Base-by-base conservation (phyloP, 2,797 vertebrate species). In the Peromyscus nudipes region DNA sequence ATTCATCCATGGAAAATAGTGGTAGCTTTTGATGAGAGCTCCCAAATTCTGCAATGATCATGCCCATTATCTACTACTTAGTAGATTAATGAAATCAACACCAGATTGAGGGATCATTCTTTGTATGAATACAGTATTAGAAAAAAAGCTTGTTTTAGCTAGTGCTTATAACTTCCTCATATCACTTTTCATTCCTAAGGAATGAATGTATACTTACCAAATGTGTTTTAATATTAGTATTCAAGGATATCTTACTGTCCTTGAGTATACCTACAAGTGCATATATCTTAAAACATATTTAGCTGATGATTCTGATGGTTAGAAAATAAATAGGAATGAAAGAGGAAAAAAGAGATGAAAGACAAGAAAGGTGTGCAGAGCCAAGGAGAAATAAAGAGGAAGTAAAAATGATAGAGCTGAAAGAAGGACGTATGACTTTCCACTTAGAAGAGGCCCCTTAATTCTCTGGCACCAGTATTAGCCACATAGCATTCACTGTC, bases 1-100 rank as follows among this genome's bases (percentile, higher is more conserved):
- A 96, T 90, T 87, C 87, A 96, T 43, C 81, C 85, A 89, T 94
- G 79, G 52, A 57, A 98, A 96, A 91, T 23, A 95, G 60, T 0
- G 27, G 82, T 43, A 96, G 83, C 46, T 69, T 96, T 96, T 92
- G 60, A 80, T 97, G 71, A 92, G 71, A 97, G 49, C 65, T 80
- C 52, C 95, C 65, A 96, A 97, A 98, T 97, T 96, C 96, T 67
- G 92, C 73, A 37, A 55, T 93, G 95, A 97, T 76, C 92, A 94
- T 89, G 46, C 75, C 89, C 86, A 91, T 88, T 27, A 97, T 91
- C 62, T 75, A 67, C 17, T 94, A 95, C 37, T 97, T 97, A 89
- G 95, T 60, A 95, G 81, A 83, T 6, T n/a, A 85, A 75, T 84
- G 11, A 46, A 93, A 73, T 1, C 0, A 3, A 9, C 25, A 83